Conservation (phyloP, 2,888 invertebrate species). For the Cecidostiba fungosa region DNA sequence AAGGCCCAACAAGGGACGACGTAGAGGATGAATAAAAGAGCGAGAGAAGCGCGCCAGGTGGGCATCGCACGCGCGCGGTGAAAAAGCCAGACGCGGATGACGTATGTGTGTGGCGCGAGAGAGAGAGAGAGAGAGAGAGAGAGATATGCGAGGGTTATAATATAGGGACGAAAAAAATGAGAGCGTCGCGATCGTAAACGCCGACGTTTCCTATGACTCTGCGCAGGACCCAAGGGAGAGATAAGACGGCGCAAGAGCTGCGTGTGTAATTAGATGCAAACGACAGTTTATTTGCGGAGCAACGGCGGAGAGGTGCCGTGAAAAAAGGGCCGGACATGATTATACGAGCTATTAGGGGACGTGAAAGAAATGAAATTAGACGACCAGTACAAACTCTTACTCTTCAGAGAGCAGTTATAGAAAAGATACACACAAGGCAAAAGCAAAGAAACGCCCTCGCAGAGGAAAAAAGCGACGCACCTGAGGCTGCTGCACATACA, state of each 20-base stretch:
- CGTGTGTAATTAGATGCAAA: slow-evolving; percentile 46
- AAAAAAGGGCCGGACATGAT: neutral
- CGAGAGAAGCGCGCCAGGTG: slow-evolving; percentile 62
- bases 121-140: slow-evolving; percentile 17
- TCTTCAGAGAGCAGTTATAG: neutral
- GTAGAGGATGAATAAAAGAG: slow-evolving; percentile 50
- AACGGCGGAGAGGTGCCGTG: neutral
- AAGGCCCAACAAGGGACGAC: neutral
- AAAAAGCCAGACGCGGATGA: slow-evolving; percentile 22
- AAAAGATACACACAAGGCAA: neutral
- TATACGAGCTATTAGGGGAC: neutral
- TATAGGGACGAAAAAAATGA: neutral
- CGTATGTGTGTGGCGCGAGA: neutral
- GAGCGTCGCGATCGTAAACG: slow-evolving; percentile 16
- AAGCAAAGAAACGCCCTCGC: neutral
- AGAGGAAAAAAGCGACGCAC: neutral
- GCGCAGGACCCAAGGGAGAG: slow-evolving; percentile 19
- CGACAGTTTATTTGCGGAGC: slow-evolving; percentile 12
- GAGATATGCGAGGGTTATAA: neutral
- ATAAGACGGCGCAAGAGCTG: neutral
- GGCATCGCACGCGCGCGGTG: slow-evolving; percentile 63
- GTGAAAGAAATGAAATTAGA: neutral
- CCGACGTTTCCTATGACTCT: neutral
- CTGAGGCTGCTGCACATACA: neutral
- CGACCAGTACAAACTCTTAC: neutral